Base-by-base conservation (phyloP, 2,888 invertebrate species). In the Rhorus exstirpatorius region DNA sequence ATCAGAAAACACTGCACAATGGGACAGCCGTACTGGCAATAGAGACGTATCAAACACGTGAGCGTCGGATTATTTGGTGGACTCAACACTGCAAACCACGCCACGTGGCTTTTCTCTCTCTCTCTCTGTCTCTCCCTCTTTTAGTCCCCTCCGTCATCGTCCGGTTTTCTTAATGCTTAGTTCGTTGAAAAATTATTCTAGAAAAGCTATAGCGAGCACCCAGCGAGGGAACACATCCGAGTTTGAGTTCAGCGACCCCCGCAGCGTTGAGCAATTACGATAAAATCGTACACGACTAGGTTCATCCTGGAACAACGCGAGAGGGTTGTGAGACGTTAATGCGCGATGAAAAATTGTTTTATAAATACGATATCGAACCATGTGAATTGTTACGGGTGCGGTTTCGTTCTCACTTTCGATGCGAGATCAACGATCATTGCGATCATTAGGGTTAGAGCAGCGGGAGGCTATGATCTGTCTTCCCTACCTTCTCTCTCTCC, bases 311-410 rank as follows among this genome's bases (percentile, higher is more conserved):
- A 55, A 49, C 53, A 19, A 51, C 31, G 31, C 51, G 53, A 2
- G 38, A 76, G 38, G 68, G 67, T 14, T 26, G 14, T 12, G 84
- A 71, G 82, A 83, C 79, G 71, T 41, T 89, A 88, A 89, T 88
- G 84, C 86, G 58, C 83, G 75, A 77, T 90, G 87, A 90, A 89
- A 89, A 89, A 90, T 89, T 85, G 86, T 89, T 88, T 44, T 78
- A 67, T 61, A 51, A 81, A 72, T 53, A 46, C 53, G 31, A 58
- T 84, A 84, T 84, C 79, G 70, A 71, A 67, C 55, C 35, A 24
- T 58, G 76, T 41, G 65, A 67, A 67, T 55, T 31, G 55, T 70
- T 46, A 10, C 19, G 41, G 24, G 38, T n/a, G 53, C 24, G 63
- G 78, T 63, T 78, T 24, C 46, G 19, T 71, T 24, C 35, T 60